These are phyloP conservation scores for Chironomus tepperi DNA, from an alignment of 1,140 invertebrate genomes.

Conservation along the genomic window DNA sequence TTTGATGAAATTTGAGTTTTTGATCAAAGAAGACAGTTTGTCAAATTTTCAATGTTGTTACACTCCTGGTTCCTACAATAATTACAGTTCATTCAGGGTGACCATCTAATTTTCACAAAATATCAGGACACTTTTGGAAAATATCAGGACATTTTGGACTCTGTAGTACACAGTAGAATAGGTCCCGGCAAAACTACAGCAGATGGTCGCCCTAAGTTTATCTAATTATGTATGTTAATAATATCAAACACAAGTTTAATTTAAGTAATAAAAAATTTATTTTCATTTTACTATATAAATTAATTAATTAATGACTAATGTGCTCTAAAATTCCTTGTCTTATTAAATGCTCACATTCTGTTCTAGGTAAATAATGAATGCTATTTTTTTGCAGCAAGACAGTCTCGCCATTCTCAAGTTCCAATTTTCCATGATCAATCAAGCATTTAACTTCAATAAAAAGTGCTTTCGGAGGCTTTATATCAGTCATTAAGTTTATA, in stretches of 20 bases:
- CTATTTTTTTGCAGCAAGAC: conserved; percentile 86
- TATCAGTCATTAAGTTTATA: conserved; percentile 78
- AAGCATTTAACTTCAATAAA: conserved; percentile 88
- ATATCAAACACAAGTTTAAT: neutral
- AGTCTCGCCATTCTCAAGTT: conserved; percentile 84
- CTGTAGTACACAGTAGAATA: too few species aligned
- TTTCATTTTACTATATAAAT: neutral
- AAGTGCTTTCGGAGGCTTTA: conserved; percentile 85
- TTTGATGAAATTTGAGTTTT: too few species aligned
- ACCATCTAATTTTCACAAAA: too few species aligned
- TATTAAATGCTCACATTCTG: conserved; percentile 85
- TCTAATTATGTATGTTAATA: too few species aligned
- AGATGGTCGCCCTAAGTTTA: too few species aligned
- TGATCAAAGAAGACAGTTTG: too few species aligned
- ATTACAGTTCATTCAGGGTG: too few species aligned
- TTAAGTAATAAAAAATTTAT: neutral
- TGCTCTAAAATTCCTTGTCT: conserved; percentile 87
- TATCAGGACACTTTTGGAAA: too few species aligned
- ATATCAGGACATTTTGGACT: too few species aligned
- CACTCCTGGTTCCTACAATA: too few species aligned
- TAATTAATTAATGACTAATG: conserved; percentile 27
- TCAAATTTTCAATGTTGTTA: too few species aligned
- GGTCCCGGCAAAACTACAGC: too few species aligned
- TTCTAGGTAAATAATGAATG: conserved; percentile 79
- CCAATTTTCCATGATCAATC: conserved; percentile 85